A percentile compares a stretch with the other conserved stretches of the same genome.
Evolutionary conservation across 2,113 vertebrate genomes (phyloP).

Genomic region (Otus sunia): DNA sequence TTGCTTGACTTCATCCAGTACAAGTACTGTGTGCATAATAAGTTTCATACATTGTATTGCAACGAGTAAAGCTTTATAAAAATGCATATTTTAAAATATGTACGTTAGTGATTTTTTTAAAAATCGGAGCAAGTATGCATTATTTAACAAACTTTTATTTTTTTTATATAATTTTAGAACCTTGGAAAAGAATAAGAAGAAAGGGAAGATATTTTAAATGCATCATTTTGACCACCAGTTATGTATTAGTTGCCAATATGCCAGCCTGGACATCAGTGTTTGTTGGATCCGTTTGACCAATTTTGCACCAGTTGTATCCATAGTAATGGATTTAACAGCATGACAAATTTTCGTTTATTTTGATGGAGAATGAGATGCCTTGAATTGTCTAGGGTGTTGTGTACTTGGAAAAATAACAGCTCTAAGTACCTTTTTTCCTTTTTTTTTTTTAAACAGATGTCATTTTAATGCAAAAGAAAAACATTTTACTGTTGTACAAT

Average conservation of each 20-base stretch:
- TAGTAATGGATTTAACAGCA: slow-evolving; percentile 83
- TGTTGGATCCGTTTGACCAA: slow-evolving; percentile 81
- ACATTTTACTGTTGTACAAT: slow-evolving; percentile 86
- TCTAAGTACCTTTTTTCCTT: slow-evolving; percentile 74
- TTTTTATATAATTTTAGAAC: slow-evolving; percentile 76
- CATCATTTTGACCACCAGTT: slow-evolving; percentile 76
- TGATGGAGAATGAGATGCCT: slow-evolving; percentile 82
- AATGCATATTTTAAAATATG: background rate
- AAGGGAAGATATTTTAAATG: slow-evolving; percentile 98
- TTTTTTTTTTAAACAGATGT: slow-evolving; percentile 66
- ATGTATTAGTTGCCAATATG: slow-evolving; percentile 87
- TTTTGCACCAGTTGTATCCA: slow-evolving; percentile 83
- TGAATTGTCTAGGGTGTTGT: slow-evolving; percentile 82
- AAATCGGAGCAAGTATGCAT: background rate
- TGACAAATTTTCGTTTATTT: slow-evolving; percentile 80
- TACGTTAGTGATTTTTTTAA: background rate
- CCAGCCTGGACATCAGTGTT: slow-evolving; percentile 89
- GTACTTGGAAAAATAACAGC: slow-evolving; percentile 81
- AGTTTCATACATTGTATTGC: background rate
- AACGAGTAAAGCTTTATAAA: background rate
- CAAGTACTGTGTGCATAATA: background rate
- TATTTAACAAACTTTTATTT: background rate
- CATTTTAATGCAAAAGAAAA: slow-evolving; percentile 77
- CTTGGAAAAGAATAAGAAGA: slow-evolving; percentile 99
- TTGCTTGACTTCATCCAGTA: background rate